phyloP scores from a whole-genome alignment of 2,113 vertebrate genomes.

The Leuciscus idus region DNA sequence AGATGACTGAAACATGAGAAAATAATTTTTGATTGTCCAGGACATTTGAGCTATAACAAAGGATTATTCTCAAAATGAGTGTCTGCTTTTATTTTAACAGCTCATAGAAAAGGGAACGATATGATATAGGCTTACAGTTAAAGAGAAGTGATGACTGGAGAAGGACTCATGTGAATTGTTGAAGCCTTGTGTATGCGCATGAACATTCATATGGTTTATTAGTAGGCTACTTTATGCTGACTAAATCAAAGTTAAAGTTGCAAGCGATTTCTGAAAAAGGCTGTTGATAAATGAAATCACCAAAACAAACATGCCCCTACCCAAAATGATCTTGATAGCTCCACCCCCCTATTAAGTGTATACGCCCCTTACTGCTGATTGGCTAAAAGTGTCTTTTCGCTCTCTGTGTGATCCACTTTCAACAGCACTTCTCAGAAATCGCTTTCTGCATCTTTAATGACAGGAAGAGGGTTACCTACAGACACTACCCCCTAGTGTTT shows the following conservation, averaged over 20 bases:
- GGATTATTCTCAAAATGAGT: neutral
- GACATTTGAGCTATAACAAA: neutral
- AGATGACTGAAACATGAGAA: neutral
- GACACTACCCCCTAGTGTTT: neutral
- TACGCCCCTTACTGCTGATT: too few species aligned
- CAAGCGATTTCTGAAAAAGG: too few species aligned
- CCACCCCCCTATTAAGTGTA: too few species aligned
- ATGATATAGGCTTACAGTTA: neutral
- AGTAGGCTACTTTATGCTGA: too few species aligned
- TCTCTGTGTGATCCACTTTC: too few species aligned
- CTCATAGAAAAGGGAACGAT: neutral
- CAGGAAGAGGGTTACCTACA: neutral
- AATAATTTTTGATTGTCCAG: neutral
- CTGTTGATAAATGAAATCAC: too few species aligned
- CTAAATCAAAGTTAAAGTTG: neutral
- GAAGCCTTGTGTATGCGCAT: neutral
- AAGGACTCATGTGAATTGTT: neutral
- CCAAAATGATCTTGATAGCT: too few species aligned
- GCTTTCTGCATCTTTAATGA: too few species aligned
- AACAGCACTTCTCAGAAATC: too few species aligned
- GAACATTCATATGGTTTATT: neutral
- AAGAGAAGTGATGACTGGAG: slow-evolving; percentile 16
- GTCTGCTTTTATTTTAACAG: neutral
- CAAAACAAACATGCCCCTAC: too few species aligned
- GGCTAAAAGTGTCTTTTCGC: too few species aligned